These are phyloP conservation scores for Molothrus aeneus DNA, from an alignment of 2,797 vertebrate species.

Conservation along the genomic window DNA sequence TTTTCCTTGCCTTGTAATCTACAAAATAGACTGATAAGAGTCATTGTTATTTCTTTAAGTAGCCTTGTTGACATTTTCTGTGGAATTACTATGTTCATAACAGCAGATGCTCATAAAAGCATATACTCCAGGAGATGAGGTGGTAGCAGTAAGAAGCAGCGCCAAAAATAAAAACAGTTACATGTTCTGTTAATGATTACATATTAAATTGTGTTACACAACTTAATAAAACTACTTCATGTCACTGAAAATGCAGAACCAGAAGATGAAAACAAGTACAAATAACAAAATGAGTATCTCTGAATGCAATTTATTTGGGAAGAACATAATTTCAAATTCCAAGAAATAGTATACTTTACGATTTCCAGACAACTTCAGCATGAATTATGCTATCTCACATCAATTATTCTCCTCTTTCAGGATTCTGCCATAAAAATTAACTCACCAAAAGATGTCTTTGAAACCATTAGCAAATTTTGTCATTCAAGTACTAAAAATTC, in stretches of 20 bases:
- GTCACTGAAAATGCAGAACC: background rate
- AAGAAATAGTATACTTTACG: background rate
- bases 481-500: background rate
- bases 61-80: constrained; percentile 13
- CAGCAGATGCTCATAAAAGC: background rate
- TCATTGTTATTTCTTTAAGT: background rate
- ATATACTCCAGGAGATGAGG: background rate
- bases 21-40: background rate
- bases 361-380: background rate
- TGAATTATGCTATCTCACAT: background rate
- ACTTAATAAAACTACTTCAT: background rate
- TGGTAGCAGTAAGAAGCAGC: background rate
- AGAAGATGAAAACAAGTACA: background rate
- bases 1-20: constrained; percentile 19
- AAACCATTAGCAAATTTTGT: background rate
- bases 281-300: background rate
- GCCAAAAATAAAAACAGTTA: background rate
- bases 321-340: background rate
- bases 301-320: background rate
- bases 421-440: background rate
- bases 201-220: background rate
- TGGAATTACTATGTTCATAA: background rate
- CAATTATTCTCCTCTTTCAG: background rate
- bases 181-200: background rate
- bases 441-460: background rate